Evolutionary conservation across 2,797 vertebrate genomes (phyloP).

Genomic region (Vipera ursinii): DNA sequence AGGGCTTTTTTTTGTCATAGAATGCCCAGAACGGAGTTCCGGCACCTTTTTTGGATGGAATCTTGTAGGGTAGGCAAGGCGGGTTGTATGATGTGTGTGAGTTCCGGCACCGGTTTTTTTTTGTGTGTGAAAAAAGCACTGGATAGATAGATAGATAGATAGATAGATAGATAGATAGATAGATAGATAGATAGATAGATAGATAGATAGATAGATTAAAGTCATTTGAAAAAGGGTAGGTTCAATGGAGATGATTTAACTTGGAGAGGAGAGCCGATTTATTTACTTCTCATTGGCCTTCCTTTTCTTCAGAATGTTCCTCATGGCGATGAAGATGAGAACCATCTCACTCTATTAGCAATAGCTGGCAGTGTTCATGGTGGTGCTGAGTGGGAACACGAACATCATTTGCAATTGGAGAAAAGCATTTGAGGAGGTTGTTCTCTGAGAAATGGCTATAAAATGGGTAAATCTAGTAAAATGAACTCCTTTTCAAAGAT

Average conservation of each 20-base stretch:
- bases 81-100: too few species aligned
- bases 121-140: too few species aligned
- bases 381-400: not conserved
- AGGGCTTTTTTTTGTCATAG: too few species aligned
- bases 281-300: not conserved
- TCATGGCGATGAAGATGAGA: not conserved
- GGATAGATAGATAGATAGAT: too few species aligned
- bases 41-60: too few species aligned
- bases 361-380: not conserved
- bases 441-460: not conserved
- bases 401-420: not conserved
- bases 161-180: fast-evolving
- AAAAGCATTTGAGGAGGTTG: too few species aligned
- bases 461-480: not conserved
- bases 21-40: too few species aligned
- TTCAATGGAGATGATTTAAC: not conserved
- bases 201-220: not conserved
- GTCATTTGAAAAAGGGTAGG: not conserved
- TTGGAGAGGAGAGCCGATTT: not conserved
- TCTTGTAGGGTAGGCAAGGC: too few species aligned
- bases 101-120: too few species aligned
- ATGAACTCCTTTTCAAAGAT: not conserved
- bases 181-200: too few species aligned
- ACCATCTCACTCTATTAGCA: not conserved
- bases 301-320: not conserved